Evolutionary conservation across 2,888 invertebrate genomes (phyloP).

Genomic region (Chironomus tentans): DNA sequence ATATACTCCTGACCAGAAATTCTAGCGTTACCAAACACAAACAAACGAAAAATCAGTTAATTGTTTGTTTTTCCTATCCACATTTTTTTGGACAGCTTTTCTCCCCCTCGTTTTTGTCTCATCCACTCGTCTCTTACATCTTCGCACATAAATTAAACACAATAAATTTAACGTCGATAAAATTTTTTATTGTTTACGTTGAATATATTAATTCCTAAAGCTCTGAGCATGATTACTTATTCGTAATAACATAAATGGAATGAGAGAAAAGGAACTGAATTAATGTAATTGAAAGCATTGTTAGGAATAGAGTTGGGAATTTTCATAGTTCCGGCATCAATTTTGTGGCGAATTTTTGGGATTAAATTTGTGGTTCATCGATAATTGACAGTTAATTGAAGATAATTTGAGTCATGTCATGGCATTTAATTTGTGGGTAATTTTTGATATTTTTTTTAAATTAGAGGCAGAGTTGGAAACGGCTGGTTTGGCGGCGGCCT

Average conservation of each 20-base stretch:
- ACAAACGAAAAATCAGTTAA: constrained; percentile 7
- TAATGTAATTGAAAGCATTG: background rate
- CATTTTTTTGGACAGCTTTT: background rate
- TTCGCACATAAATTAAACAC: background rate
- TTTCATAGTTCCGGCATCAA: no score
- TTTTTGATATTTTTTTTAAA: no score
- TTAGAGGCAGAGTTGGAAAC: no score
- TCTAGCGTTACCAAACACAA: background rate
- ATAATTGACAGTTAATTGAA: no score
- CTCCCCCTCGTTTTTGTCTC: background rate
- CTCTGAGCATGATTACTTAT: background rate
- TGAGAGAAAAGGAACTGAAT: background rate
- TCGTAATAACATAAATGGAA: background rate
- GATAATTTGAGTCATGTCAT: no score
- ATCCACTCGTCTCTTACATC: background rate
- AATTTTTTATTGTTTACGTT: constrained; percentile 11
- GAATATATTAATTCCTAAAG: background rate
- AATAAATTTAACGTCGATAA: constrained; percentile 15
- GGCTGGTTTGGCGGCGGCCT: no score
- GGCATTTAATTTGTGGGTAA: no score
- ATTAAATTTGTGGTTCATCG: no score
- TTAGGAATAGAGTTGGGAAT: no score
- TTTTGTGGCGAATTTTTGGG: no score
- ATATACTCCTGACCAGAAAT: no score
- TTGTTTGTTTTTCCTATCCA: constrained; percentile 17